phyloP scores from a whole-genome alignment of 2,113 vertebrate genomes.

The Ceyx melanurus region DNA sequence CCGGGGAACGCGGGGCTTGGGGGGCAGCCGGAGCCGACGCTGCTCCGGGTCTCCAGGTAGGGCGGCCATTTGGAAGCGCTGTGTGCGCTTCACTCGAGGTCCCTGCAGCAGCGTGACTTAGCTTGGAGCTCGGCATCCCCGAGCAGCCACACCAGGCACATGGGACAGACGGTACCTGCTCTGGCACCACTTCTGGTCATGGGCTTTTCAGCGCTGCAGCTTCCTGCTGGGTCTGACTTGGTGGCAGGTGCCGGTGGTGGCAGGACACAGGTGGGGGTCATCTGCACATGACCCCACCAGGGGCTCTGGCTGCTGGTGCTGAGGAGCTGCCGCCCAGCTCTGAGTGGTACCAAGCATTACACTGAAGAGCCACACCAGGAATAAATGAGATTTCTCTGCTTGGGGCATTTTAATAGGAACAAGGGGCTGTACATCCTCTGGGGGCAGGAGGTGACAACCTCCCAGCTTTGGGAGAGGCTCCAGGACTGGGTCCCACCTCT shows the following conservation, averaged over 20 bases:
- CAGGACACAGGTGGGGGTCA: background rate
- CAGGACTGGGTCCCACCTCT: background rate
- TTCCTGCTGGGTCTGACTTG: background rate
- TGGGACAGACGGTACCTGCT: background rate
- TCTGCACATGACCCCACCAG: fast-evolving
- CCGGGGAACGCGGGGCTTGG: no score
- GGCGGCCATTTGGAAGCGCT: fast-evolving
- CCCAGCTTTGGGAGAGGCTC: background rate
- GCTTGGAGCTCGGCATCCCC: no score
- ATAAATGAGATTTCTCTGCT: background rate
- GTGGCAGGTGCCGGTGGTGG: fast-evolving
- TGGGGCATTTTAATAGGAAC: background rate
- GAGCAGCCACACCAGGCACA: background rate
- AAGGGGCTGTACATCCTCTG: no score
- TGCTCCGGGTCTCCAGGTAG: background rate
- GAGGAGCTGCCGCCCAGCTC: background rate
- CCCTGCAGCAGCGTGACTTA: background rate
- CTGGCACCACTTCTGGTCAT: background rate
- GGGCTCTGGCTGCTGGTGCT: background rate
- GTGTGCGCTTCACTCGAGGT: fast-evolving
- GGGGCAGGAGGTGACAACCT: background rate
- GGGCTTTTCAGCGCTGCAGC: background rate
- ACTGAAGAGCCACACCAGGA: background rate
- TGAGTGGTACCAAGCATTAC: fast-evolving
- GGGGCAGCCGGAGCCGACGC: background rate